Conservation (phyloP, 1,140 invertebrate genomes). For the Micrasema longulum region DNA sequence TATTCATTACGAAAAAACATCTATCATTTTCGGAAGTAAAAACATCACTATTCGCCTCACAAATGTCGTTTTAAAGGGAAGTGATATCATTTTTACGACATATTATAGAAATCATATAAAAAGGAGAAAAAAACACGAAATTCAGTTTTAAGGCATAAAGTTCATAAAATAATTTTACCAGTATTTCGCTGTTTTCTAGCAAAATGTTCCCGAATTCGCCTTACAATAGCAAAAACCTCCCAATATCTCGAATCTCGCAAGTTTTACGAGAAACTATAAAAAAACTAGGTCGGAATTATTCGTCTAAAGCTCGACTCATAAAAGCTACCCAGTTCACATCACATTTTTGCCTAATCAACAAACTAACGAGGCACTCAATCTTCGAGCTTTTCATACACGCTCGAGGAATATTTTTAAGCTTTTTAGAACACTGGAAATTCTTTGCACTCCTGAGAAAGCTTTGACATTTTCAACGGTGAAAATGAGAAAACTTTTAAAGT, state of each 20-base stretch:
- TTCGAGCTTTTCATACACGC: conserved; percentile 23
- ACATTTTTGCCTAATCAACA: conserved; percentile 40
- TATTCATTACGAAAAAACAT: too few species aligned
- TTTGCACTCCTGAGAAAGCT: background rate
- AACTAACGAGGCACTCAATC: conserved; percentile 37
- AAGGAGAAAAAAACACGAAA: too few species aligned
- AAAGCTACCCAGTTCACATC: conserved; percentile 28
- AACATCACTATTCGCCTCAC: too few species aligned
- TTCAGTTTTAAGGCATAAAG: too few species aligned
- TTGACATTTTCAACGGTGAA: conserved; percentile 5
- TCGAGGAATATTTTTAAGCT: conserved; percentile 7
- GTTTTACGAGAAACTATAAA: conserved; percentile 23
- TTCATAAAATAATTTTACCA: too few species aligned
- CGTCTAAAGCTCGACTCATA: conserved; percentile 11
- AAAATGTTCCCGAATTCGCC: conserved; percentile 8
- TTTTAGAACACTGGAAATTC: conserved; percentile 20
- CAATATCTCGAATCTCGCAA: background rate
- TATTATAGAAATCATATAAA: too few species aligned
- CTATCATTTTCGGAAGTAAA: too few species aligned
- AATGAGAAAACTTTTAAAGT: conserved; percentile 5
- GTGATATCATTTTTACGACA: too few species aligned
- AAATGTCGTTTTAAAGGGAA: too few species aligned
- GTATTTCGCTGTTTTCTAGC: too few species aligned
- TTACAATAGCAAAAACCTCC: background rate
- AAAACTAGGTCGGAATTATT: conserved; percentile 24